Percentiles rank a stretch among this genome's conserved stretches.
These are phyloP conservation scores for Motacilla alba DNA, from an alignment of 2,113 vertebrate genomes.

Conservation along the genomic window DNA sequence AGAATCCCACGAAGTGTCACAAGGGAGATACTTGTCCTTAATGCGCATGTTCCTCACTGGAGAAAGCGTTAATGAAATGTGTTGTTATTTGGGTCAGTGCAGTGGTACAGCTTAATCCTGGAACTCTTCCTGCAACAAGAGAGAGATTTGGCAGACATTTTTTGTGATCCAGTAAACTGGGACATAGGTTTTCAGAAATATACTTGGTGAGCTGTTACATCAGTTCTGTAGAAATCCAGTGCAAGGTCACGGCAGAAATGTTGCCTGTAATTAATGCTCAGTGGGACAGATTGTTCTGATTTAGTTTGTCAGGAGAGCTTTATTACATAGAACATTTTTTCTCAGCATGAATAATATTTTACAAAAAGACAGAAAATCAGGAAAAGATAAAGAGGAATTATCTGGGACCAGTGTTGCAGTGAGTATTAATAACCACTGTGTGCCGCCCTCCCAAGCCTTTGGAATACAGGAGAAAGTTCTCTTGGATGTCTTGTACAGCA, in stretches of 20 bases:
- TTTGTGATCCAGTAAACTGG: background rate
- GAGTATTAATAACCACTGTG: background rate
- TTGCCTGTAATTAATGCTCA: background rate
- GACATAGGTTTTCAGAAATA: background rate
- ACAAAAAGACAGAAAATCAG: background rate
- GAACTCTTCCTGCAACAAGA: background rate
- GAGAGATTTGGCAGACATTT: background rate
- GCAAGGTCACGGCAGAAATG: background rate
- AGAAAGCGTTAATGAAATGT: background rate
- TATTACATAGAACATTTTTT: background rate
- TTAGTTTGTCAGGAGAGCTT: conserved; percentile 5
- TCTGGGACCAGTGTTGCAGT: background rate
- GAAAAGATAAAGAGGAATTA: background rate
- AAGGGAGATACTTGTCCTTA: background rate
- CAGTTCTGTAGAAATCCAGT: conserved; percentile 6
- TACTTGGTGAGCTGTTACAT: background rate
- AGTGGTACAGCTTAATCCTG: background rate
- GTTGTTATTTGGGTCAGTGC: background rate
- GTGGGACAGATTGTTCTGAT: conserved; percentile 1
- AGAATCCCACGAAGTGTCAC: background rate
- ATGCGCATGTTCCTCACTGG: background rate
- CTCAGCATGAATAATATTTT: background rate
- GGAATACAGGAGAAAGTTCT: background rate
- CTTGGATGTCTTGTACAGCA: background rate
- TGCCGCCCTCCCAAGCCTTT: background rate